Evolutionary conservation across 2,888 invertebrate genomes (phyloP).

Genomic region (Clistopyga incitator): DNA sequence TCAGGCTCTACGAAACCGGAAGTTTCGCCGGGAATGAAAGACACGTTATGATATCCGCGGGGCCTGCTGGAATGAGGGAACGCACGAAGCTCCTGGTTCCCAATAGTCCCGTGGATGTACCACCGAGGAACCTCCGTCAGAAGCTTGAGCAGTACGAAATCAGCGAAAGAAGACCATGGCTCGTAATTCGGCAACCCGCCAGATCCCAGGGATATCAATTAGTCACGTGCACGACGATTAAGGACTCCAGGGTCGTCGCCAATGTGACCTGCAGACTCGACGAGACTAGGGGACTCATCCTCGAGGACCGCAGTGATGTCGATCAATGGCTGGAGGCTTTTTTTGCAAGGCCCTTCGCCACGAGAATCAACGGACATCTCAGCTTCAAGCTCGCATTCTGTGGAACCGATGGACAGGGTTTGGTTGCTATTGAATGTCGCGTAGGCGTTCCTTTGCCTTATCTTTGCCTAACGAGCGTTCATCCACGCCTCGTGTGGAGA

Average conservation of each 20-base stretch:
- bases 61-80: constrained; percentile 90
- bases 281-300: constrained; percentile 88
- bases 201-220: constrained; percentile 86
- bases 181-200: constrained; percentile 87
- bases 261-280: constrained; percentile 93
- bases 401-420: constrained; percentile 84
- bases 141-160: constrained; percentile 88
- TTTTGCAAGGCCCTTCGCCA: constrained; percentile 88
- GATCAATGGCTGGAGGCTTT: constrained; percentile 90
- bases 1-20: constrained; percentile 89
- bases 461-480: constrained; percentile 90
- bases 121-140: constrained; percentile 48
- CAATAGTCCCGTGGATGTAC: constrained; percentile 86
- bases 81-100: constrained; percentile 88
- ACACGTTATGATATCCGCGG: constrained; percentile 90
- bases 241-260: constrained; percentile 91
- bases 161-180: constrained; percentile 91
- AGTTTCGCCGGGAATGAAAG: constrained; percentile 86
- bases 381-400: constrained; percentile 91
- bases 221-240: constrained; percentile 93
- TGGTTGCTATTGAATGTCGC: constrained; percentile 81
- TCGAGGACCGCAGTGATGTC: constrained; percentile 89
- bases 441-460: constrained; percentile 93
- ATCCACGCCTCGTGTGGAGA: constrained; percentile 88
- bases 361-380: constrained; percentile 91